Base-by-base conservation (phyloP, 2,113 vertebrate species). In the Heliornis fulica region DNA sequence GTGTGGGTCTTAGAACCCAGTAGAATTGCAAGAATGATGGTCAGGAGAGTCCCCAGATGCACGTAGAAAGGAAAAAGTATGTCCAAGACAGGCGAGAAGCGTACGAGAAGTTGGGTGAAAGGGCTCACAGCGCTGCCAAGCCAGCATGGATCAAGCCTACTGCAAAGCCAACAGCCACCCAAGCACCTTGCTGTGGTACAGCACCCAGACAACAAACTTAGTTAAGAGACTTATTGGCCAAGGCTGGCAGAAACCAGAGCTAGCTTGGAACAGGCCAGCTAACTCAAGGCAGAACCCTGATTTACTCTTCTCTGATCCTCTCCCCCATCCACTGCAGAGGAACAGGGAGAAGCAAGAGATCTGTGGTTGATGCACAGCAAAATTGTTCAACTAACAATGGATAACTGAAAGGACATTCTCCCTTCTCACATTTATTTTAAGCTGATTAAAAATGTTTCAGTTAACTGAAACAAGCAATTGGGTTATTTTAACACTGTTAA, bases 51-150 rank as follows among this genome's bases (percentile, higher is more conserved):
- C 12, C 32, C 34, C 50, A 61, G 29, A 20, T 10, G n/a, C 46
- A 40, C 66, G 43, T 1, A 84, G 38, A 69, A 94, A 54, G 11
- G n/a, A 34, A 56, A n/a, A 36, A 6, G 29, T 1, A 10, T 4
- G 26, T 64, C 7, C 7, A 1, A 9, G 0, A 0, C 2, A 4
- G 50, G 20, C 2, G 17, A 66, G 46, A 40, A 53, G 34, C 0
- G 0, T 13, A 11, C 8, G 2, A 71, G n/a, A 11, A 41, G 8
- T 69, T 51, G 9, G 60, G 40, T 8, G 57, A n/a, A 78, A 54
- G 5, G 5, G 12, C 2, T 14, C 25, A 26, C 10, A 63, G 26
- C 72, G 57, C 7, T 46, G 54, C 12, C n/a, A 38, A 7, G 15
- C 8, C 5, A 23, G 7, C n/a, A 68, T 4, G 0, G 0, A 5